phyloP scores from a whole-genome alignment of 2,888 invertebrate species.

The Melanostoma mellinum region DNA sequence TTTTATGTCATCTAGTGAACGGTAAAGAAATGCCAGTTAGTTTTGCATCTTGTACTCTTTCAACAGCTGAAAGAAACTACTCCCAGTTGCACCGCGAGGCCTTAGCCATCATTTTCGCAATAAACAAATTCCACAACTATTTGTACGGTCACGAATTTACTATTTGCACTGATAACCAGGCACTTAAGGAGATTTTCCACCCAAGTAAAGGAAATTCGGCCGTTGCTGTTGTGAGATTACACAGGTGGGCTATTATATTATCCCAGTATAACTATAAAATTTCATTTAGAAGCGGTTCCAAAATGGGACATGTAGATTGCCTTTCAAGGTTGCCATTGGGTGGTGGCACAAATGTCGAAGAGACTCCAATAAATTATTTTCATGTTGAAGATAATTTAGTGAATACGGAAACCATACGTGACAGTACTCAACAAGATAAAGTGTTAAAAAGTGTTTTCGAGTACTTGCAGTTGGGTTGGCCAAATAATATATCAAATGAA shows the following conservation, averaged over 20 bases:
- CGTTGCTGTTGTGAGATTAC: constrained; percentile 19
- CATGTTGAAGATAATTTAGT: constrained; percentile 22
- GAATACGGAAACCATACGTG: not conserved
- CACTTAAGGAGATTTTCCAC: constrained; percentile 15
- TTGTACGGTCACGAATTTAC: constrained; percentile 75
- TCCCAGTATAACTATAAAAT: constrained; percentile 13
- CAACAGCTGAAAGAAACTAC: not conserved
- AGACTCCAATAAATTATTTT: constrained; percentile 4
- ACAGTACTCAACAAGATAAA: no score
- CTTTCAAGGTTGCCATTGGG: not conserved
- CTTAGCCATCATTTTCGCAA: not conserved
- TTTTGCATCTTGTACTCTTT: constrained; percentile 5
- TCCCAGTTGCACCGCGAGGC: not conserved
- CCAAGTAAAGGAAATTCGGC: constrained; percentile 30
- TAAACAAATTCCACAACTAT: constrained; percentile 44
- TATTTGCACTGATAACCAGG: constrained; percentile 65
- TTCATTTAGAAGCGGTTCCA: constrained; percentile 19
- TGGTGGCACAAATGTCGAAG: no score
- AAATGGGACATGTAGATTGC: constrained; percentile 27
- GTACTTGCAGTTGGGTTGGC: no score
- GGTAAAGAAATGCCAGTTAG: not conserved
- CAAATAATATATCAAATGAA: no score
- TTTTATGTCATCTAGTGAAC: constrained; percentile 5
- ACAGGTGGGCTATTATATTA: not conserved
- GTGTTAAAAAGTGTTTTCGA: no score